phyloP scores from a whole-genome alignment of 2,888 invertebrate species.

The Pardosa pseudoannulata region DNA sequence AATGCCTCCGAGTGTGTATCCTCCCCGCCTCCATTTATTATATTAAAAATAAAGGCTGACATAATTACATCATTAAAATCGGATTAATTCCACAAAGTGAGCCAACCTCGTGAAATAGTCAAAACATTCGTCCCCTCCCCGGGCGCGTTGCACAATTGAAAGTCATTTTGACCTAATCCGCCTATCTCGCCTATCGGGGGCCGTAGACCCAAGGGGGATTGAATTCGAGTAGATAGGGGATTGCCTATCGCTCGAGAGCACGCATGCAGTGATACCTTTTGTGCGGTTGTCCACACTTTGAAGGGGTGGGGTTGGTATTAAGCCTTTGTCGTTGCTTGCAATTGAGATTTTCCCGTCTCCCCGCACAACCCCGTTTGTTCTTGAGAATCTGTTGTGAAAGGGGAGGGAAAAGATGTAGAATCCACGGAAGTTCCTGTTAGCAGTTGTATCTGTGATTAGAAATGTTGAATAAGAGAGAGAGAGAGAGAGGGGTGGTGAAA shows the following conservation, averaged over 20 bases:
- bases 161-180: slow-evolving; percentile 64
- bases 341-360: slow-evolving; percentile 12
- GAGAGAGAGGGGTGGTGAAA: no score
- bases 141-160: slow-evolving; percentile 44
- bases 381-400: slow-evolving; percentile 17
- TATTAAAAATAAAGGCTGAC: slow-evolving; percentile 18
- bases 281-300: slow-evolving; percentile 69
- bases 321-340: slow-evolving; percentile 38
- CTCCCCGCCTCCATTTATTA: slow-evolving; percentile 3
- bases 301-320: slow-evolving; percentile 27
- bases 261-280: slow-evolving; percentile 62
- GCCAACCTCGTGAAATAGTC: slow-evolving; percentile 37
- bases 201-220: slow-evolving; percentile 33
- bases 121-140: slow-evolving; percentile 49
- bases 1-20: neutral
- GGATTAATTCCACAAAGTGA: slow-evolving; percentile 69
- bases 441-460: neutral
- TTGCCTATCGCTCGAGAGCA: slow-evolving; percentile 55
- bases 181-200: slow-evolving; percentile 41
- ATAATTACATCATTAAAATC: slow-evolving; percentile 69
- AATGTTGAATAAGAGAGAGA: neutral
- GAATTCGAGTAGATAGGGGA: slow-evolving; percentile 54
- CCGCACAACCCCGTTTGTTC: slow-evolving; percentile 25
- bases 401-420: neutral
- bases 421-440: neutral